These are phyloP conservation scores for Phymastichus coffea DNA, from an alignment of 1,140 invertebrate genomes.

Conservation along the genomic window DNA sequence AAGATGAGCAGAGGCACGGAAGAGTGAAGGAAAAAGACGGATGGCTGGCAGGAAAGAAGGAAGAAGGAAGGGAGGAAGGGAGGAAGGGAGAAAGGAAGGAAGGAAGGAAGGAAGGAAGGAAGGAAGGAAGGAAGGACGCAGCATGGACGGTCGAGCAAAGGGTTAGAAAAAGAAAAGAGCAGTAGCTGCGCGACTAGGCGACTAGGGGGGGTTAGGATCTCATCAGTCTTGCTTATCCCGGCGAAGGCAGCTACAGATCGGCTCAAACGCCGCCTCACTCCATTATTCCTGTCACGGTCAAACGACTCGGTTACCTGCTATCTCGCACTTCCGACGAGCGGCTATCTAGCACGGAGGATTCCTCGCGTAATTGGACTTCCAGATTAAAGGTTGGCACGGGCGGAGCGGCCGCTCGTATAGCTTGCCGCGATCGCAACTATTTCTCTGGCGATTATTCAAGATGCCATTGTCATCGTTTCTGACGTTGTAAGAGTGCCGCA, in stretches of 20 bases:
- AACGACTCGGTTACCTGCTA: conserved; percentile 30
- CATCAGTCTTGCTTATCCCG: conserved; percentile 38
- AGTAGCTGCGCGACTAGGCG: not conserved
- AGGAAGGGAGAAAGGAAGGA: not conserved
- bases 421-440: not conserved
- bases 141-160: too few species aligned
- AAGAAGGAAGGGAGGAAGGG: not conserved
- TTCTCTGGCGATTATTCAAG: not conserved
- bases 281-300: conserved; percentile 38
- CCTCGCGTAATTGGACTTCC: conserved; percentile 26
- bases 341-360: not conserved
- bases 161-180: not conserved
- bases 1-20: not conserved
- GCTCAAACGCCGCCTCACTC: conserved; percentile 30
- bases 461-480: too few species aligned
- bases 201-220: conserved; percentile 25
- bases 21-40: not conserved
- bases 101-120: not conserved
- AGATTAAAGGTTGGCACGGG: conserved; percentile 8
- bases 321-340: conserved; percentile 12
- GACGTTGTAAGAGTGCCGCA: too few species aligned
- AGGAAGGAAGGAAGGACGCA: too few species aligned
- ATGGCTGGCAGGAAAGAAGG: not conserved
- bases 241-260: conserved; percentile 31
- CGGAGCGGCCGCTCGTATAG: not conserved